Conservation (phyloP, 2,888 invertebrate species). For the Alloplasta piceator region DNA sequence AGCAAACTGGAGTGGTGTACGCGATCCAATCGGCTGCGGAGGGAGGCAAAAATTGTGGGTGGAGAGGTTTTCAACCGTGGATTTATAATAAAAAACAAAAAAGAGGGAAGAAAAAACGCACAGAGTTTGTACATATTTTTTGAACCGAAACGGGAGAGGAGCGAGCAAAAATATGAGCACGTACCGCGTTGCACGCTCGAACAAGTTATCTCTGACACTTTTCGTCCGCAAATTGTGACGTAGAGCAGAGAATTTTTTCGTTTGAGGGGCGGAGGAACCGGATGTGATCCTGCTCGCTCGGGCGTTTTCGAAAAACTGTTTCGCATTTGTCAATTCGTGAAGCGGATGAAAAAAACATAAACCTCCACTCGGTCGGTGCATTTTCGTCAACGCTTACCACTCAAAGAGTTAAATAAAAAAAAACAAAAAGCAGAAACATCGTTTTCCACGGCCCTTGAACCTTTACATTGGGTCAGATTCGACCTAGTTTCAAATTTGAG, state of each 20-base stretch:
- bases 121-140: conserved; percentile 16
- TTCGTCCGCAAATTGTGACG: conserved; percentile 63
- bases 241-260: conserved; percentile 52
- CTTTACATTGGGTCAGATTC: no score
- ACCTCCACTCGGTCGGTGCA: no score
- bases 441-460: no score
- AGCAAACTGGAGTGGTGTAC: conserved; percentile 53
- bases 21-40: conserved; percentile 57
- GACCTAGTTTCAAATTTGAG: no score
- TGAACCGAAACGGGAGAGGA: conserved; percentile 41
- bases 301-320: conserved; percentile 13
- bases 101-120: no score
- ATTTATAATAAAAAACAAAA: conserved; percentile 36
- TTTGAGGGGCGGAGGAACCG: background rate
- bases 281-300: conserved; percentile 15
- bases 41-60: conserved; percentile 39
- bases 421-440: no score
- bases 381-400: no score
- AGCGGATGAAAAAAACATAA: conserved; percentile 10
- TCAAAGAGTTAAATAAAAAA: no score
- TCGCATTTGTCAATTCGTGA: background rate
- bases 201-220: conserved; percentile 62
- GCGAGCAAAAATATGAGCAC: conserved; percentile 52
- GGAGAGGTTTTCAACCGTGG: conserved; percentile 20
- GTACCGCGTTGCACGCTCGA: conserved; percentile 51